Evolutionary conservation across 2,113 vertebrate species (phyloP).

Genomic region (Neodontobutis hainanensis): DNA sequence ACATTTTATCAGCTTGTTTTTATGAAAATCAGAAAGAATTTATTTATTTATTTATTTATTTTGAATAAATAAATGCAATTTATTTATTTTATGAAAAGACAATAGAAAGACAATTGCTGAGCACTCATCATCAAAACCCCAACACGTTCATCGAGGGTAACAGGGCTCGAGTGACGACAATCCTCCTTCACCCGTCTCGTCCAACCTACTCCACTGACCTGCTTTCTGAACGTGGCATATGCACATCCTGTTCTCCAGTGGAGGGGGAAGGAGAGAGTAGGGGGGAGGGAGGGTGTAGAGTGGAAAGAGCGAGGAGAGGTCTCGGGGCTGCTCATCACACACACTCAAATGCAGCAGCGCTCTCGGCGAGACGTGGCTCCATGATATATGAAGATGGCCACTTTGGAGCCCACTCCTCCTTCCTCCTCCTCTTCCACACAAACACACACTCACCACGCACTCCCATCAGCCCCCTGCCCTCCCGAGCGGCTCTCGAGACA

Average conservation of each 20-base stretch:
- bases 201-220: conserved; percentile 63
- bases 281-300: conserved; percentile 32
- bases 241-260: conserved; percentile 31
- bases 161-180: neutral
- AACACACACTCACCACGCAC: conserved; percentile 50
- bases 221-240: conserved; percentile 56
- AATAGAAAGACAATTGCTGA: neutral
- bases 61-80: too few relatives aligned
- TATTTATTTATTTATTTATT: too few relatives aligned
- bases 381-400: conserved; percentile 74
- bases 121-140: neutral
- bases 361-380: conserved; percentile 66
- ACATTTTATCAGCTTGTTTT: too few relatives aligned
- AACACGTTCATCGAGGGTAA: neutral
- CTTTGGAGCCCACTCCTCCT: conserved; percentile 46
- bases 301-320: conserved; percentile 21
- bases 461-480: conserved; percentile 69
- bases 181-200: neutral
- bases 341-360: conserved; percentile 75
- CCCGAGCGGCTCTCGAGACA: conserved; percentile 62
- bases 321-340: conserved; percentile 70
- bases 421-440: conserved; percentile 10
- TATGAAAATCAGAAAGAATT: too few relatives aligned
- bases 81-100: neutral
- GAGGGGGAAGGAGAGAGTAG: neutral